phyloP scores from a whole-genome alignment of 2,888 invertebrate species.

The Ochlodes sylvanus region DNA sequence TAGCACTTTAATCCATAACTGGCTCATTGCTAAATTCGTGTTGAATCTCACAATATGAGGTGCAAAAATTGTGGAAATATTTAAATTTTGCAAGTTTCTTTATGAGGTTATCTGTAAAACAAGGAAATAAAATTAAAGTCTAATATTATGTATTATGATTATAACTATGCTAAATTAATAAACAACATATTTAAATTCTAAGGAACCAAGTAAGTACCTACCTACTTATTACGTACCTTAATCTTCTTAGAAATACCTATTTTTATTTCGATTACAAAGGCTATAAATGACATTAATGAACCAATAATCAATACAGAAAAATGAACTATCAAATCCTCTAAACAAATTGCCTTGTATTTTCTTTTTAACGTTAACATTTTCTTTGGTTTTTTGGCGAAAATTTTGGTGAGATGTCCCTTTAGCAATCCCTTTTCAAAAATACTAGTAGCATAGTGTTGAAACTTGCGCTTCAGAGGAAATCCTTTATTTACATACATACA shows the following conservation, averaged over 20 bases:
- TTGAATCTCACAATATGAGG: no score
- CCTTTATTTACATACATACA: constrained; percentile 56
- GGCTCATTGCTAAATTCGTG: no score
- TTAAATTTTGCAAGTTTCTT: no score
- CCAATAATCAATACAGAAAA: constrained; percentile 55
- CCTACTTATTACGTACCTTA: no score
- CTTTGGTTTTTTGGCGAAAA: constrained; percentile 45
- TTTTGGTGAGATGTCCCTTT: constrained; percentile 50
- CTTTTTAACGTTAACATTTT: constrained; percentile 29
- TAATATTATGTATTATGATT: no score
- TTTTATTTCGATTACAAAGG: constrained; percentile 54
- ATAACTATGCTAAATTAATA: no score
- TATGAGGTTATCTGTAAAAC: no score
- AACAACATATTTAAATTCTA: no score
- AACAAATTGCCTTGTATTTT: constrained; percentile 46
- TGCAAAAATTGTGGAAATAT: no score
- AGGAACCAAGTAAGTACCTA: no score
- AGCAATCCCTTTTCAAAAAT: constrained; percentile 62
- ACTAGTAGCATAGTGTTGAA: constrained; percentile 52
- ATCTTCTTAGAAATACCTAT: background rate
- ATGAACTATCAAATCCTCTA: constrained; percentile 56
- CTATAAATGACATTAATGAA: constrained; percentile 50
- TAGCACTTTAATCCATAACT: no score
- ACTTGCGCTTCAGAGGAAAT: constrained; percentile 53
- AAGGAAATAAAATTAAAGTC: no score